Evolutionary conservation across 1,140 invertebrate species (phyloP).

Genomic region (Helicoverpa zea): DNA sequence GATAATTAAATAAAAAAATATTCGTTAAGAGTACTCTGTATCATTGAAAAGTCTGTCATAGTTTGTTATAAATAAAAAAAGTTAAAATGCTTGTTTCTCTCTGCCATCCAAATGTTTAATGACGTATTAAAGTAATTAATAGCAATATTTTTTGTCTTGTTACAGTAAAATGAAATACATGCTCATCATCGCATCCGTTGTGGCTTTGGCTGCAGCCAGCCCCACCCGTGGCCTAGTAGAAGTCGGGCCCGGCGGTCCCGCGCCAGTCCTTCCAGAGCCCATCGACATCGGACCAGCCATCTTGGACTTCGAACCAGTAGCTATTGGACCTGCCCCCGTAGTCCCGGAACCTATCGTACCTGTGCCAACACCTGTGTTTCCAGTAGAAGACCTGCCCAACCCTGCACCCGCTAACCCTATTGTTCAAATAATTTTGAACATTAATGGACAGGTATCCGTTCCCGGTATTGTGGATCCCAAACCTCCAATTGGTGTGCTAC

Average conservation of each 20-base stretch:
- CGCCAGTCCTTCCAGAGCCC: background rate
- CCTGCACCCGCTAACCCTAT: background rate
- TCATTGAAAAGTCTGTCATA: no score
- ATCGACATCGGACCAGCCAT: slow-evolving; percentile 31
- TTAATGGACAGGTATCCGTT: background rate
- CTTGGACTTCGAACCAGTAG: slow-evolving; percentile 23
- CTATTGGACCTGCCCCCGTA: slow-evolving; percentile 24
- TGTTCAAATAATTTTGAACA: background rate
- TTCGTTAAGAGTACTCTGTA: no score
- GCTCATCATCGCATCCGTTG: slow-evolving; percentile 51
- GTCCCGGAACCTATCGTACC: slow-evolving; percentile 6
- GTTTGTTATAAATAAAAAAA: no score
- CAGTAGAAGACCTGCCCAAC: background rate
- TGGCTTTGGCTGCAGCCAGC: slow-evolving; percentile 56
- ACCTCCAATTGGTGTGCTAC: background rate
- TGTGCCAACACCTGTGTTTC: background rate
- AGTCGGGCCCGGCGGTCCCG: slow-evolving; percentile 44
- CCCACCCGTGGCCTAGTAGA: slow-evolving; percentile 45
- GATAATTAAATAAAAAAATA: no score
- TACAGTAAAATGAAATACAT: slow-evolving; percentile 59
- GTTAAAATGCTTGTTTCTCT: no score
- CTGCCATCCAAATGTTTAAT: no score
- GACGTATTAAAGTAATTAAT: background rate
- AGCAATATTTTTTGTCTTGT: background rate
- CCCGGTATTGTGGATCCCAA: background rate